Percentiles rank a stretch among this genome's conserved stretches.
Conservation (phyloP, 2,888 invertebrate species). For the Ariolimax columbianus region DNA sequence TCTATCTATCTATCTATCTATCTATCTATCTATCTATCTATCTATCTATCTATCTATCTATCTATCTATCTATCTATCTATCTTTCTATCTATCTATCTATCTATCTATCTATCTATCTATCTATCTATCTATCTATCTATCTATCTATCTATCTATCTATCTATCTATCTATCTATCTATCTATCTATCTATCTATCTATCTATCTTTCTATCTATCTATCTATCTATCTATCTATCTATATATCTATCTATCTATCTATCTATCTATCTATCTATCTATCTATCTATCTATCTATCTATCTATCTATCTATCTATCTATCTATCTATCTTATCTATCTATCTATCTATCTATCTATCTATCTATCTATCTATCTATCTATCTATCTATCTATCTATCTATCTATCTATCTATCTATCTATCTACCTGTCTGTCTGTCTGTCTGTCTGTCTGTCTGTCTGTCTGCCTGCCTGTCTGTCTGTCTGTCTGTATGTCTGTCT, state of each 20-base stretch:
- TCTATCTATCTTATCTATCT: slow-evolving; percentile 6
- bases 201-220: slow-evolving; percentile 8
- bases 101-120: slow-evolving; percentile 19
- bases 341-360: no score
- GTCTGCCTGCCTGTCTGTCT: no score
- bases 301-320: slow-evolving; percentile 11
- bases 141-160: slow-evolving; percentile 19
- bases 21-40: slow-evolving; percentile 14
- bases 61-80: slow-evolving; percentile 7
- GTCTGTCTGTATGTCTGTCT: no score
- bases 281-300: slow-evolving; percentile 11
- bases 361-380: no score
- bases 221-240: slow-evolving; percentile 13
- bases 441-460: no score
- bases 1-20: slow-evolving; percentile 10
- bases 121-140: slow-evolving; percentile 19
- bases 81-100: slow-evolving; percentile 8
- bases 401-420: no score
- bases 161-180: slow-evolving; percentile 19
- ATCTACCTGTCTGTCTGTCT: no score
- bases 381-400: no score
- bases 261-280: slow-evolving; percentile 8
- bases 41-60: slow-evolving; percentile 14
- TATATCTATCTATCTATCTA: slow-evolving; percentile 5
- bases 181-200: slow-evolving; percentile 15